phyloP scores from a whole-genome alignment of 2,113 vertebrate species.

The Saimiri boliviensis region DNA sequence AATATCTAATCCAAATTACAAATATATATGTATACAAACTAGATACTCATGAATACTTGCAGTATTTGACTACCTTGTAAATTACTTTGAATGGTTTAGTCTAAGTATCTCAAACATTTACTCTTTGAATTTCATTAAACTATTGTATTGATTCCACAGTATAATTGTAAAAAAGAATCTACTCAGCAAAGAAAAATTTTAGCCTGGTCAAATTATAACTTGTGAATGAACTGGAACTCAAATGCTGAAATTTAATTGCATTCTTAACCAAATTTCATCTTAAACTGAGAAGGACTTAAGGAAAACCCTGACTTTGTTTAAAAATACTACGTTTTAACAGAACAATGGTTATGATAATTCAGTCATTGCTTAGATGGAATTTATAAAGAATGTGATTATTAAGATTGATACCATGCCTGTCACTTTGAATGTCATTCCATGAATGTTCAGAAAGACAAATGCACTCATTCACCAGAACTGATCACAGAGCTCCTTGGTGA shows the following conservation, averaged over 20 bases:
- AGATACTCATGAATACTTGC: neutral
- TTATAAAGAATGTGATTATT: neutral
- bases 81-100: neutral
- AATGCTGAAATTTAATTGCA: neutral
- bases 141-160: neutral
- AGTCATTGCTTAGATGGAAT: neutral
- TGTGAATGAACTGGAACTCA: neutral
- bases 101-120: neutral
- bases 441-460: neutral
- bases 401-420: neutral
- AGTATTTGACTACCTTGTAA: neutral
- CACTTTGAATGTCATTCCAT: neutral
- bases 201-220: neutral
- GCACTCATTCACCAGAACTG: no score
- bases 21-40: neutral
- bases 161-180: neutral
- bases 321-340: neutral
- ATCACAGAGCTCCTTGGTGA: neutral
- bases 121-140: neutral
- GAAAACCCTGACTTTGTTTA: neutral
- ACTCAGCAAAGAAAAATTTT: neutral
- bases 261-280: conserved; percentile 12
- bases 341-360: neutral
- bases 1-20: neutral
- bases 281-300: neutral